These are phyloP conservation scores for Petrophora chlorosata DNA, from an alignment of 2,888 invertebrate species.

Conservation along the genomic window DNA sequence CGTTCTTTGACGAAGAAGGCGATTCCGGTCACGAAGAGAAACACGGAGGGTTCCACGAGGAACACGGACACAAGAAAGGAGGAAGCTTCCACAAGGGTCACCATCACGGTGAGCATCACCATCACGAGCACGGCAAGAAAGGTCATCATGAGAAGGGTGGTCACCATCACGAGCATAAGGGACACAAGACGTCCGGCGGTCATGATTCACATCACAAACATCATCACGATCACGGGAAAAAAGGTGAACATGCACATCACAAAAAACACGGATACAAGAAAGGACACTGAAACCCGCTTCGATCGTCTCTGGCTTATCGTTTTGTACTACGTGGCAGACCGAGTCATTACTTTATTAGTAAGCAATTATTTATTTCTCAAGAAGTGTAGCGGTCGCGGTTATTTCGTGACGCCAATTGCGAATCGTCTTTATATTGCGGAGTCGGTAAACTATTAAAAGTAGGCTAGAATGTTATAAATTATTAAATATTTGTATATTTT, in stretches of 20 bases:
- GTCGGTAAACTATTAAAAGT: constrained; percentile 9
- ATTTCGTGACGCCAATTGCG: constrained; percentile 5
- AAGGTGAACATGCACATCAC: constrained; percentile 91
- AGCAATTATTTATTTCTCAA: constrained; percentile 43
- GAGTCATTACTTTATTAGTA: constrained; percentile 36
- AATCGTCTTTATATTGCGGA: constrained; percentile 8
- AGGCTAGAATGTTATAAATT: constrained; percentile 11
- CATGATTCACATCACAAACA: constrained; percentile 90
- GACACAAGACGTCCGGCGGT: constrained; percentile 90
- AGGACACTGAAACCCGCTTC: constrained; percentile 58
- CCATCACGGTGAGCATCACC: constrained; percentile 89
- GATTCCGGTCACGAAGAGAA: constrained; percentile 92
- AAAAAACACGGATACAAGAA: constrained; percentile 90
- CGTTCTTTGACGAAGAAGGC: constrained; percentile 93
- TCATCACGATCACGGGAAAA: constrained; percentile 90
- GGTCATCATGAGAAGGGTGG: constrained; percentile 91
- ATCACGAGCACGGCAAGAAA: constrained; percentile 91
- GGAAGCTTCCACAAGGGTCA: constrained; percentile 92
- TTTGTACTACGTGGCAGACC: constrained; percentile 19
- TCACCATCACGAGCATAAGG: constrained; percentile 90
- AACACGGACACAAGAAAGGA: constrained; percentile 92
- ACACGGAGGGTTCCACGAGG: constrained; percentile 91
- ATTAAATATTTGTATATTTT: constrained; percentile 14
- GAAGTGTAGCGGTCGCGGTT: constrained; percentile 20
- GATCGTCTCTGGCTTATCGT: constrained; percentile 20